Evolutionary conservation across 2,113 vertebrate genomes (phyloP).

Genomic region (Erythrolamprus reginae): DNA sequence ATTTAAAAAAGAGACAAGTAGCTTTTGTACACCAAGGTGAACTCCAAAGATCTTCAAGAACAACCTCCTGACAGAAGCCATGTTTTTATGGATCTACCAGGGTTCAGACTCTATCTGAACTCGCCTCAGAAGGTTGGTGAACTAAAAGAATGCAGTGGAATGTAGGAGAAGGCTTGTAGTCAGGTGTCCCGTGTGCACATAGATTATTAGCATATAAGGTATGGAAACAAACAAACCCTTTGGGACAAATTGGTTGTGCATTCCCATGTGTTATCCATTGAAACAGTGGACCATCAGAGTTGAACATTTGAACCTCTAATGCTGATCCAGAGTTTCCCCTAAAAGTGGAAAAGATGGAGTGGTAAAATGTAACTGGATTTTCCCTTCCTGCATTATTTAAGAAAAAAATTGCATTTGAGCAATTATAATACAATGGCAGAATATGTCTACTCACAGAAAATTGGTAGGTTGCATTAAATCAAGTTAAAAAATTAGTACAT

Average conservation of each 20-base stretch:
- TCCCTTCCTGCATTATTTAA: background rate
- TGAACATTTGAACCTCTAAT: background rate
- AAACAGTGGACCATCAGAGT: background rate
- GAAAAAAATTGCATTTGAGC: background rate
- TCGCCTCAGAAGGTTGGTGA: background rate
- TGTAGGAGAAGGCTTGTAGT: background rate
- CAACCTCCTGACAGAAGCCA: background rate
- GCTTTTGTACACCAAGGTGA: background rate
- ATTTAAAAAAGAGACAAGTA: background rate
- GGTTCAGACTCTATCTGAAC: background rate
- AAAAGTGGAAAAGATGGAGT: background rate
- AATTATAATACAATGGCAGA: background rate
- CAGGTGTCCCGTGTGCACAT: too few species aligned
- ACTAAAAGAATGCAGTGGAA: background rate
- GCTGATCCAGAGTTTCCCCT: background rate
- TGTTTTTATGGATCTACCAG: background rate
- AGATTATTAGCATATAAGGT: background rate
- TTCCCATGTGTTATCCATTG: background rate
- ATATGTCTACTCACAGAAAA: background rate
- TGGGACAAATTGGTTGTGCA: background rate
- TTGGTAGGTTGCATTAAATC: background rate
- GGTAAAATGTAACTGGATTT: background rate
- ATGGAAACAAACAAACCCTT: background rate
- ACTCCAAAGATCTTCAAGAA: background rate
- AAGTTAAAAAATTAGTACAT: background rate